phyloP scores from a whole-genome alignment of 2,888 invertebrate species.

The Mantis religiosa region DNA sequence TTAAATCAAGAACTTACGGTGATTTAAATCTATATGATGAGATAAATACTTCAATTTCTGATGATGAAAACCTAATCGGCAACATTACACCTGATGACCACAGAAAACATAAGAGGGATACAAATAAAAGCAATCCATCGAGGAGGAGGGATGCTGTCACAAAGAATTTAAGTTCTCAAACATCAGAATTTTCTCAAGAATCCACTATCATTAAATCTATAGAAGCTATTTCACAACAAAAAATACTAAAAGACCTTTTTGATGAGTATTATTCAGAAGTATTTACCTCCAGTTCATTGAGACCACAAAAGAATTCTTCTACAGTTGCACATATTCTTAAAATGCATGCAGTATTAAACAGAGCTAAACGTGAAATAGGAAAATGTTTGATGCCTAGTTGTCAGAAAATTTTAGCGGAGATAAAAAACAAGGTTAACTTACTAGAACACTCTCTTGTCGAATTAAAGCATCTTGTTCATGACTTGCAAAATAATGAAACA shows the following conservation, averaged over 20 bases:
- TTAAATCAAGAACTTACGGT: neutral
- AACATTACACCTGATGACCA: neutral
- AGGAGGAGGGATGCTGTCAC: neutral
- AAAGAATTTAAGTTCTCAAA: neutral
- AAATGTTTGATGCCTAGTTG: neutral
- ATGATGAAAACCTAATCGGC: neutral
- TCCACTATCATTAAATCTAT: neutral
- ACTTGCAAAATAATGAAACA: neutral
- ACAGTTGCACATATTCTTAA: neutral
- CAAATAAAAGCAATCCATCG: neutral
- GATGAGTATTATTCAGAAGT: neutral
- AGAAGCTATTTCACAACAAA: neutral
- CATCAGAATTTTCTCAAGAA: neutral
- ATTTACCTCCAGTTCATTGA: neutral
- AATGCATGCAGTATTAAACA: neutral
- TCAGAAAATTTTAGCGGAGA: neutral
- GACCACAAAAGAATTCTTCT: neutral
- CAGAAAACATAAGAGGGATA: neutral
- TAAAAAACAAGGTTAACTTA: neutral
- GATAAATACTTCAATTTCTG: neutral
- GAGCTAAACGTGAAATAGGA: neutral
- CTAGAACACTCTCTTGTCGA: neutral
- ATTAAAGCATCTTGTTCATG: neutral
- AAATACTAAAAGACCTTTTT: neutral
- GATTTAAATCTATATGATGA: neutral